These are phyloP conservation scores for Atlantisia rogersi DNA, from an alignment of 2,113 vertebrate species.

Conservation along the genomic window DNA sequence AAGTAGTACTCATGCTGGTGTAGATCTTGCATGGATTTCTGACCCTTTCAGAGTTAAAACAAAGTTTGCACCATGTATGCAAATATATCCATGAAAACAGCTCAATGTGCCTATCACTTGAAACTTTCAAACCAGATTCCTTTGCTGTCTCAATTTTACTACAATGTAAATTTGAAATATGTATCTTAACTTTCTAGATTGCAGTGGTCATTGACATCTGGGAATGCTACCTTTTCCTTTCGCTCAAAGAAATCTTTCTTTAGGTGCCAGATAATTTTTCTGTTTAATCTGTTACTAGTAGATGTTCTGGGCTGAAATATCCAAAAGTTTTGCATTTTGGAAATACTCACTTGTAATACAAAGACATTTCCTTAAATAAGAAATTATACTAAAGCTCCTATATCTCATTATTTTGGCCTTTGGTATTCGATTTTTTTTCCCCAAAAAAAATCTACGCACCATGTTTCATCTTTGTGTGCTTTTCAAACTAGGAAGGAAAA, in stretches of 20 bases:
- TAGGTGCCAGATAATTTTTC: background rate
- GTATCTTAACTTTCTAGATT: background rate
- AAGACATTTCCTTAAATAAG: background rate
- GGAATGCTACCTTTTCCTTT: background rate
- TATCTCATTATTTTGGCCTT: background rate
- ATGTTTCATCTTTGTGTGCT: background rate
- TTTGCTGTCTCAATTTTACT: background rate
- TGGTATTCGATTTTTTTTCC: fast-evolving
- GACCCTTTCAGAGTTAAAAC: background rate
- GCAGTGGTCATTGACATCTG: background rate
- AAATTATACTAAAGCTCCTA: background rate
- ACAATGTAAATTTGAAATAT: background rate
- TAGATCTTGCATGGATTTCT: background rate
- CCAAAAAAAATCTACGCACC: fast-evolving
- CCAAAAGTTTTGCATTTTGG: background rate
- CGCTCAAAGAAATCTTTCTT: background rate
- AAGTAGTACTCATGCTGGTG: background rate
- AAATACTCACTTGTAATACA: background rate
- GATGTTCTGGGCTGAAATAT: background rate
- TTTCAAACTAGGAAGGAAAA: background rate
- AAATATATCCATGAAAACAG: background rate
- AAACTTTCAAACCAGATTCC: background rate
- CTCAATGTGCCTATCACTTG: background rate
- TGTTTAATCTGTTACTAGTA: background rate
- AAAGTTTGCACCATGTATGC: background rate